Evolutionary conservation across 2,113 vertebrate genomes (phyloP), one percentile per base, ranked within the genome.

Genomic region (Aspiorhynchus laticeps): DNA sequence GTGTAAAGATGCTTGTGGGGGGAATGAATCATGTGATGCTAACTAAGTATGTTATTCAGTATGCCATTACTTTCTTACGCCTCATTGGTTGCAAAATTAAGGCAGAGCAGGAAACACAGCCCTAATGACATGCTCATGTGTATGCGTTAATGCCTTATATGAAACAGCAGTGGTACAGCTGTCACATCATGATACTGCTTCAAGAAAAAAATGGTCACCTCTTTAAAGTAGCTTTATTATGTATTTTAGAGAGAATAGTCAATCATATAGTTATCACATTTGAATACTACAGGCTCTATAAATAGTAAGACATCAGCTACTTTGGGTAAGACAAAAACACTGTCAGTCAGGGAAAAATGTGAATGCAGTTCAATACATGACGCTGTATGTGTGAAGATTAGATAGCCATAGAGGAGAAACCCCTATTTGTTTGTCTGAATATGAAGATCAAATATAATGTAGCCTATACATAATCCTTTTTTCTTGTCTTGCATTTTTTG

Each of bases 61-160:
- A 53, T 53, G 31, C 46, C 51, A n/a, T 79, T 56, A 28, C 26
- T 28, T 63, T 56, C 24, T 8, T 80, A 28, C 17, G 69, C 76
- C 17, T 84, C 82, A 85, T 83, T 59, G 75, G 79, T 28, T 24
- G 26, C 36, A 51, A 76, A 87, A 75, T 87, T 46, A 59, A 61
- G 24, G 41, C 28, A 74, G 67, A 84, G 28, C 65, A 71, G 48
- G 21, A 83, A 36, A 38, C 63, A 41, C 63, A 41, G 24, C 36
- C 36, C 48, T 83, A 48, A 48, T 33, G n/a, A 48, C 26, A 67
- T 69, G n/a, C 38, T 80, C n/a, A 61, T 61, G 78, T 61, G 33
- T 61, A n/a, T 28, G 36, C 2, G 31, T 36, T 61, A 14, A 61
- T 61, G 78, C 53, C 24, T 80, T 26, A 61, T n/a, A 41, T 61